Base-by-base conservation (phyloP, 2,113 vertebrate genomes). In the Burhinus bistriatus region DNA sequence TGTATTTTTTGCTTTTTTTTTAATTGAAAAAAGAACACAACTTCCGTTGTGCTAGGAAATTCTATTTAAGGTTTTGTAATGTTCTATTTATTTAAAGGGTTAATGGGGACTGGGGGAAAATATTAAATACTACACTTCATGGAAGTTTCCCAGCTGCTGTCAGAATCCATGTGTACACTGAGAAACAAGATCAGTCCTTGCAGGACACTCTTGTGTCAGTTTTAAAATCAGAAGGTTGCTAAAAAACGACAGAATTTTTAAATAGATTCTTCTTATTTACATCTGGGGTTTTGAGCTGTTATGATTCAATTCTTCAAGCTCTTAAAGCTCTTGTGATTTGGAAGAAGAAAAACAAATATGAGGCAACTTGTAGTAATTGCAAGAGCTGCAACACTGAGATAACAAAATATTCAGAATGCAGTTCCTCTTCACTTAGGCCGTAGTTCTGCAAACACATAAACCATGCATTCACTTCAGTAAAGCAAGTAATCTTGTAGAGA, bases 271-370 rank as follows among this genome's bases (percentile, higher is more conserved):
- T 95, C 86, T 77, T 94, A 79, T 94, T 96, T 96, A 89, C 62
- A 47, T 96, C 54, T 83, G 75, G 36, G 61, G 9, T 85, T 96
- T 95, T 85, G 84, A 91, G 78, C 75, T 89, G 87, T 93, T 96
- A 90, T 76, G 84, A 89, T 93, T 97, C 87, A 93, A 26, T 93
- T 95, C 84, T 95, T 95, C 94, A 92, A 82, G 94, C 91, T 89
- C 70, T 95, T 93, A 89, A 87, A 85, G 54, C 93, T 91, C 66
- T 88, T 94, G 66, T 89, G 87, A 69, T 79, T 95, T 95, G 83
- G 65, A 95, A 89, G 73, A 92, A 95, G 94, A 84, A 96, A 95
- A 95, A 97, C 96, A 97, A 96, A 34, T 95, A 95, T 77, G 78
- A 68, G 62, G 82, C 78, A 95, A 91, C 89, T 93, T 83, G 26